Percentiles rank a stretch among this genome's conserved stretches.
Conservation (phyloP, 2,113 vertebrate genomes). For the Smithornis capensis region DNA sequence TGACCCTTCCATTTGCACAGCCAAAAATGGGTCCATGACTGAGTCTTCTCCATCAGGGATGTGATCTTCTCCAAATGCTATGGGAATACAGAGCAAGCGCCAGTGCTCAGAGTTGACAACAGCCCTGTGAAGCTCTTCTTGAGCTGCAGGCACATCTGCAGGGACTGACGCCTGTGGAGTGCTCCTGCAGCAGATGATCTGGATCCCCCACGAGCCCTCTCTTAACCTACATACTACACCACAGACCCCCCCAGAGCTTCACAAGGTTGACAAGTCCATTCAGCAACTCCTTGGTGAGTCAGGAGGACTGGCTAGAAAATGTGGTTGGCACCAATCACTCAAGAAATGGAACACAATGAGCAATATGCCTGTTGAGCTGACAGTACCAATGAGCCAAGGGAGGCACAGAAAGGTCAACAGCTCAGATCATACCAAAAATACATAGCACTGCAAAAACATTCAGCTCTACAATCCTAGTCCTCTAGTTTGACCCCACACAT, state of each 20-base stretch:
- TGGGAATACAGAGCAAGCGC: neutral
- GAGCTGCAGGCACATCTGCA: neutral
- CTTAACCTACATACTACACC: accelerated
- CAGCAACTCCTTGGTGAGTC: neutral
- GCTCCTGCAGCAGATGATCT: neutral
- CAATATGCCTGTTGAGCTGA: neutral
- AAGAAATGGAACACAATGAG: neutral
- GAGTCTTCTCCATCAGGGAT: neutral
- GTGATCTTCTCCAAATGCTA: neutral
- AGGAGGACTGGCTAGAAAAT: neutral
- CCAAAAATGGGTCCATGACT: accelerated
- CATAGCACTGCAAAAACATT: neutral
- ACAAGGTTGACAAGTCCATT: neutral
- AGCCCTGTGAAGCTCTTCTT: neutral
- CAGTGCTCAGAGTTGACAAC: neutral
- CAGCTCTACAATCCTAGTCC: neutral
- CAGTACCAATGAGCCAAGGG: neutral
- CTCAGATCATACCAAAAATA: neutral
- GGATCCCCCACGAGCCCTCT: accelerated
- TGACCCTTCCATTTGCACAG: neutral
- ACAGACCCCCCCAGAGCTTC: neutral
- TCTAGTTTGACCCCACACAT: neutral
- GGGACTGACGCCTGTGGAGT: accelerated
- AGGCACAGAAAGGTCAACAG: neutral
- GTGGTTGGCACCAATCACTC: neutral